Evolutionary conservation across 2,113 vertebrate genomes (phyloP).

Genomic region (Climacteris rufus): DNA sequence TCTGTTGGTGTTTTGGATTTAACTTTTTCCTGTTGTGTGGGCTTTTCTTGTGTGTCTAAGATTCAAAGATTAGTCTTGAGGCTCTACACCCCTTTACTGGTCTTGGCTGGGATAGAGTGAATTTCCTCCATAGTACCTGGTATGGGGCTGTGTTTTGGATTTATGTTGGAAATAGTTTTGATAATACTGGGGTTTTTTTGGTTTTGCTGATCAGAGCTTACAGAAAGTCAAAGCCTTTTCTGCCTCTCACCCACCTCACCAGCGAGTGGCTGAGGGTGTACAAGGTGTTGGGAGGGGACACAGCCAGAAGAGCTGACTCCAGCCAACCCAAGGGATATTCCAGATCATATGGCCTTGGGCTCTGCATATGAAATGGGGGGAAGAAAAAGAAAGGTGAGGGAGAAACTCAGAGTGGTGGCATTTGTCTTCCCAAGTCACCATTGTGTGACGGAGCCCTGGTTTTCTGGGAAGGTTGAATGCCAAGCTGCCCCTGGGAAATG

Average conservation of each 20-base stretch:
- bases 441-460: neutral
- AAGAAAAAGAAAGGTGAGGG: neutral
- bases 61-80: neutral
- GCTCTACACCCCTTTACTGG: neutral
- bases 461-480: neutral
- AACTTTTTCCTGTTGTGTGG: neutral
- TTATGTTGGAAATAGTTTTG: neutral
- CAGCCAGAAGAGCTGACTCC: neutral
- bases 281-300: neutral
- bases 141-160: neutral
- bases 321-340: neutral
- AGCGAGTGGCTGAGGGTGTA: accelerated
- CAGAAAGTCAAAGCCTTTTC: neutral
- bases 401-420: neutral
- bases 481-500: neutral
- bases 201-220: neutral
- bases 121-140: neutral
- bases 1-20: neutral
- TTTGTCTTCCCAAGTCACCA: neutral
- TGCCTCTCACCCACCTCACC: neutral
- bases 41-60: neutral
- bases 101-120: neutral
- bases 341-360: neutral
- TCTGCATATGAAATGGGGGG: neutral
- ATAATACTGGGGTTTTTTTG: neutral